phyloP scores from a whole-genome alignment of 2,113 vertebrate genomes.

The Rattus rattus region DNA sequence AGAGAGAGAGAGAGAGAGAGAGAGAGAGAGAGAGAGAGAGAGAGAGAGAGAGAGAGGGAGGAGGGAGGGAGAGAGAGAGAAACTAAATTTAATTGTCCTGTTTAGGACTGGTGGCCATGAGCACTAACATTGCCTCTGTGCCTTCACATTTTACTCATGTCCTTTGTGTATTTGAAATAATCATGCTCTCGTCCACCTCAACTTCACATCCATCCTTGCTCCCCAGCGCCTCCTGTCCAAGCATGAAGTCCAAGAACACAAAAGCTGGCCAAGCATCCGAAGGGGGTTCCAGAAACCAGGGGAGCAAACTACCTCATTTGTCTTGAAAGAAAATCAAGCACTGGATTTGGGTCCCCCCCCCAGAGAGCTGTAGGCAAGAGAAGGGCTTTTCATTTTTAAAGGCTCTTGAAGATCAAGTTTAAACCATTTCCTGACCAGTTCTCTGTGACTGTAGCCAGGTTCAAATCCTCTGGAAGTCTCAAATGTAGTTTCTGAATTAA shows the following conservation, averaged over 20 bases:
- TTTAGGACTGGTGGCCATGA: not conserved
- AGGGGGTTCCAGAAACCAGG: slow-evolving; percentile 45
- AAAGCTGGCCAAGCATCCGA: slow-evolving; percentile 39
- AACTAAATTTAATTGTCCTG: not conserved
- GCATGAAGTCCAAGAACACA: slow-evolving; percentile 43
- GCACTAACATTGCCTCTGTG: not conserved
- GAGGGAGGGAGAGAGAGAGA: not conserved
- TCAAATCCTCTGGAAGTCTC: slow-evolving; percentile 71
- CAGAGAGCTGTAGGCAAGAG: slow-evolving; percentile 71
- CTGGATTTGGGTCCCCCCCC: slow-evolving; percentile 59
- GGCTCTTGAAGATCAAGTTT: slow-evolving; percentile 77
- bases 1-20: not conserved
- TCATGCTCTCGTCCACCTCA: not conserved
- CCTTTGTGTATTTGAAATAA: slow-evolving; percentile 49
- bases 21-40: not conserved
- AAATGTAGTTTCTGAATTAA: slow-evolving; percentile 74
- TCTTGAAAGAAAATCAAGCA: slow-evolving; percentile 71
- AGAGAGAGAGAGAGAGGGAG: not conserved
- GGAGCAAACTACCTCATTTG: slow-evolving; percentile 60
- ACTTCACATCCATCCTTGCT: slow-evolving; percentile 20
- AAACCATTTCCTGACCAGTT: slow-evolving; percentile 81
- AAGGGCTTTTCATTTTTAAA: slow-evolving; percentile 75
- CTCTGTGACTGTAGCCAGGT: slow-evolving; percentile 64
- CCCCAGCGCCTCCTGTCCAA: slow-evolving; percentile 55
- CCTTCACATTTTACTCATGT: not conserved